These are phyloP conservation scores for Rhamnusium bicolor DNA, from an alignment of 2,888 invertebrate species.

Conservation along the genomic window DNA sequence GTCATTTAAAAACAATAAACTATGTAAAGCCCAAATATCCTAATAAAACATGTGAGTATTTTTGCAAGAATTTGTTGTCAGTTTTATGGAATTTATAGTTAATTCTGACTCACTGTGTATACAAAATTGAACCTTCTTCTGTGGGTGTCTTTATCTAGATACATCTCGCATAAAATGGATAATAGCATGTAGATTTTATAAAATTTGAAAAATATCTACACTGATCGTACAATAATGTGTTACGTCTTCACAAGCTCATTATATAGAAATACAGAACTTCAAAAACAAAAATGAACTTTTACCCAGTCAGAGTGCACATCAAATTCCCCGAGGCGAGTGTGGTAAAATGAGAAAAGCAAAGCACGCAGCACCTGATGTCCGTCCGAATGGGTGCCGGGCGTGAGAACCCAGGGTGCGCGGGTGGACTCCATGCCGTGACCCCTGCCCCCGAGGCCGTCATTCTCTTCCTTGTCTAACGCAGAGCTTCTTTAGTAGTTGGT, in stretches of 20 bases:
- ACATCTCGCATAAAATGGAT: too few relatives aligned
- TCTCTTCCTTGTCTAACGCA: constrained; percentile 39
- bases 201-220: not conserved
- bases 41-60: too few relatives aligned
- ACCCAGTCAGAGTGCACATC: not conserved
- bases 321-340: constrained; percentile 6
- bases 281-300: not conserved
- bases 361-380: constrained; percentile 15
- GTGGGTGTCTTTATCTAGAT: too few relatives aligned
- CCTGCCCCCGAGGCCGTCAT: constrained; percentile 50
- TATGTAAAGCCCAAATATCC: too few relatives aligned
- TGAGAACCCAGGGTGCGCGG: constrained; percentile 58
- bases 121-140: too few relatives aligned
- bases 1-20: too few relatives aligned
- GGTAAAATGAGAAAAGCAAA: constrained; percentile 4
- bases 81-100: too few relatives aligned
- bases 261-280: not conserved
- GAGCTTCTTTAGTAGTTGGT: constrained; percentile 24
- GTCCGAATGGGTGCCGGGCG: constrained; percentile 41
- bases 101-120: too few relatives aligned
- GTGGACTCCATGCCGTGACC: constrained; percentile 56
- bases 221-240: not conserved
- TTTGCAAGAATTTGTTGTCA: too few relatives aligned
- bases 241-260: not conserved
- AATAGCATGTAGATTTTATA: too few relatives aligned